These are phyloP conservation scores for Tetramorium simillimum DNA, from an alignment of 1,140 invertebrate genomes.

Conservation along the genomic window DNA sequence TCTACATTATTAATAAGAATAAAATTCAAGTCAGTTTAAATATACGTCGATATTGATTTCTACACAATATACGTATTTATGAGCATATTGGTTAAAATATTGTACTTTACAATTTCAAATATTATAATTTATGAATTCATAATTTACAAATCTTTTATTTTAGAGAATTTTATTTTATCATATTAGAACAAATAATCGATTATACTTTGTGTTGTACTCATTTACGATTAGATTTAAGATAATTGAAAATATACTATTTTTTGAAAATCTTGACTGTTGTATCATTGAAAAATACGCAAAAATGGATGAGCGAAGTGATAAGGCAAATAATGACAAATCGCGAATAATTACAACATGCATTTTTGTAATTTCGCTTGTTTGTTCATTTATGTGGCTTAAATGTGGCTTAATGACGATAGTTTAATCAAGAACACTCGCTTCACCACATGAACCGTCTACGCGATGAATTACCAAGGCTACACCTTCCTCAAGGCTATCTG, in stretches of 20 bases:
- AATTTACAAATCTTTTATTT: neutral
- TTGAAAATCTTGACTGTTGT: neutral
- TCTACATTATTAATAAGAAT: neutral
- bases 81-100: neutral
- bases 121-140: neutral
- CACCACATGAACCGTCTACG: conserved; percentile 39
- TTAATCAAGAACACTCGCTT: conserved; percentile 36
- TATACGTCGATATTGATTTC: neutral
- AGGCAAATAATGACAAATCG: neutral
- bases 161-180: neutral
- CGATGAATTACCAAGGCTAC: conserved; percentile 42
- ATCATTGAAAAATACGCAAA: neutral
- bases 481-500: conserved; percentile 56
- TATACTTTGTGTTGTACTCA: neutral
- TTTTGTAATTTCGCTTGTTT: neutral
- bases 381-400: conserved; percentile 21
- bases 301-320: neutral
- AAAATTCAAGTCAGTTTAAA: neutral
- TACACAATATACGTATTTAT: neutral
- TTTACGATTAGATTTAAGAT: neutral
- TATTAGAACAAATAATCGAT: neutral
- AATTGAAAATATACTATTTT: neutral
- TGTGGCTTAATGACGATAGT: conserved; percentile 14
- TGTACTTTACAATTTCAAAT: neutral
- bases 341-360: neutral